Percentiles rank a stretch among this genome's conserved stretches.
phyloP scores from a whole-genome alignment of 2,797 vertebrate genomes.

The Catharus ustulatus region DNA sequence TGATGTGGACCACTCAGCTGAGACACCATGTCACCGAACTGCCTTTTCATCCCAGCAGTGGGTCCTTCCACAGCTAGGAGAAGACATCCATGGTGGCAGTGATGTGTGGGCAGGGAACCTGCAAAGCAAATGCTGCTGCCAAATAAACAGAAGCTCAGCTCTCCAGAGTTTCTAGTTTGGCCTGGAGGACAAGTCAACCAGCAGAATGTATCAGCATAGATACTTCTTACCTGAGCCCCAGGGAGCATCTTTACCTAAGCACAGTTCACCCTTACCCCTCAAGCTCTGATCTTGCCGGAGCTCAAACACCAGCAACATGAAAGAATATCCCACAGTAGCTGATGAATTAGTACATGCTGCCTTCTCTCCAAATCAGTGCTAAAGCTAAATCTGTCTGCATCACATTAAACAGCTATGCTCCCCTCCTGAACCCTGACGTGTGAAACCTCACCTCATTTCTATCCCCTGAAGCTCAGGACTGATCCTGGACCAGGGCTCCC shows the following conservation, averaged over 20 bases:
- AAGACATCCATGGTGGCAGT: background rate
- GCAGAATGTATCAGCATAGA: slow-evolving; percentile 11
- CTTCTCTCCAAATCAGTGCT: background rate
- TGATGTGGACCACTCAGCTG: background rate
- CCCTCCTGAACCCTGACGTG: background rate
- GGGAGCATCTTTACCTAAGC: slow-evolving; percentile 5
- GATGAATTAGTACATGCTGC: slow-evolving; percentile 13
- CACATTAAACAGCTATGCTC: background rate
- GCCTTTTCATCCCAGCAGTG: background rate
- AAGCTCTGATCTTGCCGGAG: background rate
- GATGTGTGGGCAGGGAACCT: background rate
- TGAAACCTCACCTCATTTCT: background rate
- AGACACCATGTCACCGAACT: background rate
- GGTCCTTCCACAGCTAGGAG: background rate
- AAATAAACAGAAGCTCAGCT: slow-evolving; percentile 17
- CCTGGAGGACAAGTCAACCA: slow-evolving; percentile 27
- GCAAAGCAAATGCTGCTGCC: background rate
- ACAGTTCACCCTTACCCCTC: background rate
- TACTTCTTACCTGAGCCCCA: background rate
- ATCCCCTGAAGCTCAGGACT: background rate
- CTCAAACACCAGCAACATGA: background rate
- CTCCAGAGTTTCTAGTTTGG: background rate
- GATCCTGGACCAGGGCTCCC: background rate
- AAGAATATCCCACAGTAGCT: slow-evolving; percentile 1
- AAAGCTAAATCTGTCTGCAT: slow-evolving; percentile 17